Conservation (phyloP, 1,140 invertebrate species). For the Euura saliciscinereae region DNA sequence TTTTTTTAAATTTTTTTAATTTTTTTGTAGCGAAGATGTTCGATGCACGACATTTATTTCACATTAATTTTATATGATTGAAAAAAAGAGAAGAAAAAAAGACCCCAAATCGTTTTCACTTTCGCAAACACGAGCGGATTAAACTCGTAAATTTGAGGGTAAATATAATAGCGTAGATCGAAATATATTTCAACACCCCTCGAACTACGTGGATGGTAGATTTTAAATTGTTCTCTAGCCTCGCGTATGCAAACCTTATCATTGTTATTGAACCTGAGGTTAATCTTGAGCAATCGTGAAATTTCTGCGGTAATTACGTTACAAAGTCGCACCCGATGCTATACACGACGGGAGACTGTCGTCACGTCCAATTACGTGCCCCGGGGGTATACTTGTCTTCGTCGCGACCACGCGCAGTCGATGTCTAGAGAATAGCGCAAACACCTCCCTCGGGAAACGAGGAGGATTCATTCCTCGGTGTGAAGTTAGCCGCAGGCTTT, state of each 20-base stretch:
- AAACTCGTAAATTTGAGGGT: not conserved
- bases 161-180: not conserved
- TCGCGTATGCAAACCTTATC: not conserved
- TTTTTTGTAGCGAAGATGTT: too few relatives aligned
- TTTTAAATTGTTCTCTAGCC: not conserved
- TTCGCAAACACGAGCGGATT: not conserved
- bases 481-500: conserved; percentile 17
- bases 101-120: not conserved
- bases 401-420: not conserved
- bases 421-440: not conserved
- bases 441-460: not conserved
- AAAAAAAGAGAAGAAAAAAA: not conserved
- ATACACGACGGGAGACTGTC: not conserved
- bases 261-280: not conserved
- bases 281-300: conserved; percentile 1
- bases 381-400: not conserved
- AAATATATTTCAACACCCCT: not conserved
- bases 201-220: not conserved
- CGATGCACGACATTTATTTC: too few relatives aligned
- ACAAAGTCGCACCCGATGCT: not conserved
- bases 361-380: not conserved
- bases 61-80: too few relatives aligned
- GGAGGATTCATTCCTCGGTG: conserved; percentile 17
- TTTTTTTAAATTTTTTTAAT: not conserved
- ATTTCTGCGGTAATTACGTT: not conserved